Evolutionary conservation across 2,113 vertebrate species (phyloP).

Genomic region (Cygnus buccinator): DNA sequence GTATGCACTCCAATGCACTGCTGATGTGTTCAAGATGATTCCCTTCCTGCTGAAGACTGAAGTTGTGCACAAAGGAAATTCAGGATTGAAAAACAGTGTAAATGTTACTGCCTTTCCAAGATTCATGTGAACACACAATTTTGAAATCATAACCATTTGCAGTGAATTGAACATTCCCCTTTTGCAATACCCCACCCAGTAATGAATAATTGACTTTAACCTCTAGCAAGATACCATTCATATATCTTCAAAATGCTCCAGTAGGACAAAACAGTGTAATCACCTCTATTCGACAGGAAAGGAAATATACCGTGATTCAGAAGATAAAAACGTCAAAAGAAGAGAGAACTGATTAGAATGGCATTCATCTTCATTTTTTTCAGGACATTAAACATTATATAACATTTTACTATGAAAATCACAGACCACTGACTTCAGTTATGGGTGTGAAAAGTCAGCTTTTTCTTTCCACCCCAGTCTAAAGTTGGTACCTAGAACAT

Average conservation of each 20-base stretch:
- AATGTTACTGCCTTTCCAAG: not conserved
- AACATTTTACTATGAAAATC: not conserved
- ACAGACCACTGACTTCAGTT: not conserved
- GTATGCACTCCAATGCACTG: rapidly evolving
- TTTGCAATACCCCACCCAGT: not conserved
- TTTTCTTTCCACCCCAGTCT: not conserved
- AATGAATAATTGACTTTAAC: not conserved
- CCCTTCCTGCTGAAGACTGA: not conserved
- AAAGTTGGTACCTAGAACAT: not conserved
- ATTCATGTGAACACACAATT: not conserved
- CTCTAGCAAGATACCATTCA: not conserved
- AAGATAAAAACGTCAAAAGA: not conserved
- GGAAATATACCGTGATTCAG: not conserved
- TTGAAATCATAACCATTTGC: not conserved
- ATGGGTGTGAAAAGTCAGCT: not conserved
- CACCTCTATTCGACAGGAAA: not conserved
- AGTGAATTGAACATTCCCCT: not conserved
- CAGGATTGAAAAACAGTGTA: not conserved
- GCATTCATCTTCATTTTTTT: not conserved
- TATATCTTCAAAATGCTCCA: not conserved
- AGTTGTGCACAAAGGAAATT: not conserved
- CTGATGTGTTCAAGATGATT: not conserved
- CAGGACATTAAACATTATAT: not conserved
- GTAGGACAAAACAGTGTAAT: not conserved
- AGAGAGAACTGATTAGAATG: not conserved